These are phyloP conservation scores for Actenoides hombroni DNA, from an alignment of 2,113 vertebrate species.

Conservation along the genomic window DNA sequence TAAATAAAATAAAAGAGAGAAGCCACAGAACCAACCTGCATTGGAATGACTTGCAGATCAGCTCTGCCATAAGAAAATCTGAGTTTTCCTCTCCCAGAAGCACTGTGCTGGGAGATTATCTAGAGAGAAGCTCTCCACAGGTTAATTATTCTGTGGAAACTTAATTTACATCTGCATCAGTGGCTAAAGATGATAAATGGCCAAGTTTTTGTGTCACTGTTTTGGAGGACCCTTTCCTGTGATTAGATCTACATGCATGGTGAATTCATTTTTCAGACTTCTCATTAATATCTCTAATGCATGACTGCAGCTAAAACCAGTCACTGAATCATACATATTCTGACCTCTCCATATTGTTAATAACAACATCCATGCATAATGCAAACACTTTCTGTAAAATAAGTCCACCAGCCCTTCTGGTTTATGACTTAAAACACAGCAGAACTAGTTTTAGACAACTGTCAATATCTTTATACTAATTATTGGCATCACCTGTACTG, in stretches of 20 bases:
- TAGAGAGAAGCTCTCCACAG: neutral
- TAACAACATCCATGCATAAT: constrained; percentile 2
- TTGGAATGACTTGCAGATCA: neutral
- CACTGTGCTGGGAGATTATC: neutral
- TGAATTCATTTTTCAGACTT: neutral
- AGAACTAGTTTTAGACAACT: neutral
- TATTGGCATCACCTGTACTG: neutral
- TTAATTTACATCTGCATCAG: neutral
- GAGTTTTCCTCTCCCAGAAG: neutral
- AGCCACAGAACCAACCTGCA: neutral
- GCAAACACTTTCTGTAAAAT: neutral
- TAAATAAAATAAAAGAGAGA: neutral
- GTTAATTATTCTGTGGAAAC: neutral
- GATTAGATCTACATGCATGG: neutral
- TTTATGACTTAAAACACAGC: neutral
- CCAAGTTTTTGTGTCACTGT: neutral
- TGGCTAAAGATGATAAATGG: neutral
- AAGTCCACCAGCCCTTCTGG: neutral
- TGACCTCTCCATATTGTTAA: neutral
- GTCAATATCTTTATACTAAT: neutral
- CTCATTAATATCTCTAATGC: constrained; percentile 9
- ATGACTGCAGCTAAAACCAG: constrained; percentile 32
- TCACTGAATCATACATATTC: constrained; percentile 14
- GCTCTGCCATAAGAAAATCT: neutral
- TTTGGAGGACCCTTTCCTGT: neutral